A percentile compares a stretch with the other conserved stretches of the same genome.
Evolutionary conservation across 2,113 vertebrate species (phyloP).

Genomic region (Taurulus bubalis): DNA sequence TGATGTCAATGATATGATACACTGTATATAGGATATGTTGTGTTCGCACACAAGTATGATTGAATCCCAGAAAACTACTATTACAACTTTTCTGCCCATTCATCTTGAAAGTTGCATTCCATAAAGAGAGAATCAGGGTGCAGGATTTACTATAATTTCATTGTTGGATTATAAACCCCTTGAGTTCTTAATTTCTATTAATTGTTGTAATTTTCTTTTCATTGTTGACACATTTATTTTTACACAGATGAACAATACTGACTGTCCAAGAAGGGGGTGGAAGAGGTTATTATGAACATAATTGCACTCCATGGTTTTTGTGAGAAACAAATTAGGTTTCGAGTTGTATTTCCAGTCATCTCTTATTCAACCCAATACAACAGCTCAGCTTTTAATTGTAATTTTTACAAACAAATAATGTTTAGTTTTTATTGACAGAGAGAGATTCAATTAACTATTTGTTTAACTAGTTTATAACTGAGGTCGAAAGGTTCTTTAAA

Average conservation of each 20-base stretch:
- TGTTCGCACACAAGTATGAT: neutral
- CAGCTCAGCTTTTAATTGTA: neutral
- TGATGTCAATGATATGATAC: neutral
- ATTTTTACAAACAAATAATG: neutral
- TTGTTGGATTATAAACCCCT: neutral
- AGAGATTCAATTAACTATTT: no score
- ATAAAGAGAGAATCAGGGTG: neutral
- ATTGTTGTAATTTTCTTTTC: neutral
- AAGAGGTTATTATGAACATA: no score
- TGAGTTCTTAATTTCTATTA: neutral
- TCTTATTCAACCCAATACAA: neutral
- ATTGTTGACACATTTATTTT: neutral
- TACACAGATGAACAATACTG: neutral
- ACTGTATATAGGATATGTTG: neutral
- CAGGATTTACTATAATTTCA: neutral
- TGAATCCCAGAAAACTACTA: neutral
- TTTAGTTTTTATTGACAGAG: neutral
- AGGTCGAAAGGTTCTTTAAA: neutral
- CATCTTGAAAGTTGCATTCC: neutral
- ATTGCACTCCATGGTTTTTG: neutral
- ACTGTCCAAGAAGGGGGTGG: neutral
- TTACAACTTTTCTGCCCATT: neutral
- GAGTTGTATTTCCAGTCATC: neutral
- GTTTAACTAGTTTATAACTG: no score
- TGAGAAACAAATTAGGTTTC: neutral